These are phyloP conservation scores for Sapayoa aenigma DNA, from an alignment of 2,113 vertebrate genomes.

Conservation along the genomic window DNA sequence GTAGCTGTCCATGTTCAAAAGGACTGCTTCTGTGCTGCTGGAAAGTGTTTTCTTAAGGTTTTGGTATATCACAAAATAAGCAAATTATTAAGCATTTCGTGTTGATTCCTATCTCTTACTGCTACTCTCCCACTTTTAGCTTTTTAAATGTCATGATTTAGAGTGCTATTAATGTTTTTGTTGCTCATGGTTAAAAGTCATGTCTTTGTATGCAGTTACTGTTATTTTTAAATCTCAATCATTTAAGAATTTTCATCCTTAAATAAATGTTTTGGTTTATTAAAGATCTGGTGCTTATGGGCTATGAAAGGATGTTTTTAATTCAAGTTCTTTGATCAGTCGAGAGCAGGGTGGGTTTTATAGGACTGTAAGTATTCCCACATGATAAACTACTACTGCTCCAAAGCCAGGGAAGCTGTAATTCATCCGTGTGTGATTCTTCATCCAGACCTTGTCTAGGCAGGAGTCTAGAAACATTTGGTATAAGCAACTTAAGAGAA, in stretches of 20 bases:
- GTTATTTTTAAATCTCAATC: not conserved
- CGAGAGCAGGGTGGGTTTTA: not conserved
- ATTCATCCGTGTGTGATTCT: not conserved
- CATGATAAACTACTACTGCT: not conserved
- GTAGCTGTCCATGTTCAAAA: not conserved
- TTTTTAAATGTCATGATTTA: not conserved
- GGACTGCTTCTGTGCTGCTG: not conserved
- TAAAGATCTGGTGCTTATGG: not conserved
- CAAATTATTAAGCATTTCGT: not conserved
- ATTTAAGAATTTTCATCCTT: not conserved
- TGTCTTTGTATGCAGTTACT: not conserved
- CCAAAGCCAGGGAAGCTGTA: not conserved
- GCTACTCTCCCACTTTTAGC: not conserved
- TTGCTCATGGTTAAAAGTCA: not conserved
- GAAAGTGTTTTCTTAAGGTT: not conserved
- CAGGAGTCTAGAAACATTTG: not conserved
- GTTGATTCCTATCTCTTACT: not conserved
- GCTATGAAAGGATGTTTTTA: not conserved
- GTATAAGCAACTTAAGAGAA: not conserved
- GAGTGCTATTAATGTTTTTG: not conserved
- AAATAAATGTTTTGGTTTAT: not conserved
- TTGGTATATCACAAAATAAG: not conserved
- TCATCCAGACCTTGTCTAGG: not conserved
- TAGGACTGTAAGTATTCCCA: not conserved
- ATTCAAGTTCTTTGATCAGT: not conserved